Base-by-base conservation (phyloP, 2,797 vertebrate species). In the Trematomus bernacchii region DNA sequence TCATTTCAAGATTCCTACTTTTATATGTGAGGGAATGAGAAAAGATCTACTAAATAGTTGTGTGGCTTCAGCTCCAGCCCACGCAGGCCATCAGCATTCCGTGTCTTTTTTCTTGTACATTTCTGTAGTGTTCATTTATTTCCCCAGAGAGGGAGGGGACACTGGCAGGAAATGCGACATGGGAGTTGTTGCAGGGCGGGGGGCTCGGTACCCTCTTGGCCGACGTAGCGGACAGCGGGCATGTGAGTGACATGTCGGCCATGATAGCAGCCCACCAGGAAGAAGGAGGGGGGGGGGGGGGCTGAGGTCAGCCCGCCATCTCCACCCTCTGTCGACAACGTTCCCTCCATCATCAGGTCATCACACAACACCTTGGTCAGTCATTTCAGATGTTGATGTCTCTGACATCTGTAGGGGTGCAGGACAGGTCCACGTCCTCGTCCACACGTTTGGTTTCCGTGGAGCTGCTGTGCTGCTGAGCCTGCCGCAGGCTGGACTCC, bases 401-500 rank as follows among this genome's bases (percentile, higher is more conserved):
- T 85, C 97, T 92, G 89, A 99, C 98, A 4, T 99, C 98, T 54
- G 98, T 99, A 14, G 98, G 98, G 2, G 98, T 99, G 95, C 96
- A 97, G 85, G 97, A 97, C 88, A 98, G 95, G 87, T 97, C 98
- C 44, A 89, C 95, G 42, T 98, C 97, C 52, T 97, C 97, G 40
- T 96, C 97, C 43, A 96, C 90, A 15, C 90, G 95, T 94, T 99
- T 99, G 92, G 96, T 96, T 91, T 99, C 97, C 60, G 95, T 88
- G 27, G 95, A 89, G 66, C 87, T 66, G 59, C 82, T 94, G 91
- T 97, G 96, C 81, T 96, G 96, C 91, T 98, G 97, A 77, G 97
- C 97, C 93, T 99, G 97, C 58, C 97, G 96, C 87, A 99, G 95
- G 91, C 97, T 99, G 68, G 96, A 96, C 93, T 99, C 98, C 58